phyloP scores from a whole-genome alignment of 2,888 invertebrate genomes.

The Silvanus unidentatus region DNA sequence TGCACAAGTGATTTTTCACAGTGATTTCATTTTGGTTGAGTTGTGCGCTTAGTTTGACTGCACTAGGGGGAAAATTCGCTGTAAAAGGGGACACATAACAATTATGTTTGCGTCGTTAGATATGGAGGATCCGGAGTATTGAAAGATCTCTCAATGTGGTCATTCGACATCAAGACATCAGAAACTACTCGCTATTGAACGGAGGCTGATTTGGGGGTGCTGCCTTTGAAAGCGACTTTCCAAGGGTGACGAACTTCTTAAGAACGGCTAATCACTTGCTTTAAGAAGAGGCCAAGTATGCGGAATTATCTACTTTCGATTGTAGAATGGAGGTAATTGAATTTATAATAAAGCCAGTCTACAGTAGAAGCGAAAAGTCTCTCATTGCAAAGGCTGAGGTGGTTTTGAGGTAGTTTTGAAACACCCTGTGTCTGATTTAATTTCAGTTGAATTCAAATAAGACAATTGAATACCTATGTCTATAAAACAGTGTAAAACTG shows the following conservation, averaged over 20 bases:
- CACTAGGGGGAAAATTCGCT: conserved; percentile 24
- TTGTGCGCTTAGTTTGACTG: conserved; percentile 17
- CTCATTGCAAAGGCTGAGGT: too few species aligned
- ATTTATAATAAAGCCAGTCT: too few species aligned
- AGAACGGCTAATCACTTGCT: too few species aligned
- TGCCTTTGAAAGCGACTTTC: too few species aligned
- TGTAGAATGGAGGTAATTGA: too few species aligned
- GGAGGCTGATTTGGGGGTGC: neutral
- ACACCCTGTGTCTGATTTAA: conserved; percentile 20
- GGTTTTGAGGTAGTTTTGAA: too few species aligned
- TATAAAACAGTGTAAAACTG: conserved; percentile 13
- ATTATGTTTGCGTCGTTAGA: conserved; percentile 47
- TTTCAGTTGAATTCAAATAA: conserved; percentile 27
- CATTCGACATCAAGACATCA: too few species aligned
- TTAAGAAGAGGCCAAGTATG: too few species aligned
- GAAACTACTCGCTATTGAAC: conserved; percentile 20
- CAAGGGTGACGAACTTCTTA: too few species aligned
- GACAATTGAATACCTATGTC: conserved; percentile 23
- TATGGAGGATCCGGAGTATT: conserved; percentile 42
- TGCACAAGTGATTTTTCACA: conserved; percentile 36
- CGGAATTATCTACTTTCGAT: too few species aligned
- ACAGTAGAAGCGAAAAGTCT: too few species aligned
- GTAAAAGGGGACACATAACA: conserved; percentile 39
- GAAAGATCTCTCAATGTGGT: conserved; percentile 33
- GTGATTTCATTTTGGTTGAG: conserved; percentile 27